A percentile compares a stretch with the other conserved stretches of the same genome.
These are phyloP conservation scores for Delichon dasypus DNA, from an alignment of 2,797 vertebrate genomes.

Conservation along the genomic window DNA sequence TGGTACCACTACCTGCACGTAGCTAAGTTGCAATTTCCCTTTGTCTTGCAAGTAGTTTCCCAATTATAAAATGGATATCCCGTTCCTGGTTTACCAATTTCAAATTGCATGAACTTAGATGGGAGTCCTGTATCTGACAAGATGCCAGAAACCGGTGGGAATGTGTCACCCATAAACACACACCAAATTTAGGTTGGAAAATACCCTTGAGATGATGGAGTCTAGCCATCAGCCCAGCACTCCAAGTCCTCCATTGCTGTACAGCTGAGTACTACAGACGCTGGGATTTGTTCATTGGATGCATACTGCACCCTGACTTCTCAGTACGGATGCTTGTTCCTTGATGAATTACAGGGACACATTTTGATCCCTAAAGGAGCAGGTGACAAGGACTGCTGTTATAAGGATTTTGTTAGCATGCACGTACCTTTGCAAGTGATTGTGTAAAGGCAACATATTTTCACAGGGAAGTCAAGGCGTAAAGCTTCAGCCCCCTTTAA, in stretches of 20 bases:
- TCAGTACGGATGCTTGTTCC: background rate
- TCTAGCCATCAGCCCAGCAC: too few relatives aligned
- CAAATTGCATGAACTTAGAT: background rate
- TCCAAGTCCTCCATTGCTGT: background rate
- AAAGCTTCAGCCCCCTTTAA: background rate
- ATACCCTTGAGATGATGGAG: background rate
- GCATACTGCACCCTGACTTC: too few relatives aligned
- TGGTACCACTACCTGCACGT: accelerated
- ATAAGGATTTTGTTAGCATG: background rate
- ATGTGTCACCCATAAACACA: background rate
- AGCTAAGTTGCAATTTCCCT: background rate
- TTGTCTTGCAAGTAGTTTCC: background rate
- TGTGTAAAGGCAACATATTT: background rate
- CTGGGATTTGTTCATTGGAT: background rate
- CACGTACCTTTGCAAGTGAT: background rate
- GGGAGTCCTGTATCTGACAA: background rate
- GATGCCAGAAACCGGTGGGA: background rate
- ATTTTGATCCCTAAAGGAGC: background rate
- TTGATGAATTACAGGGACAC: background rate
- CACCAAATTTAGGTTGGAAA: background rate
- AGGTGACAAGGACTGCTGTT: background rate
- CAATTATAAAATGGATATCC: background rate
- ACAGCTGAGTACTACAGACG: accelerated
- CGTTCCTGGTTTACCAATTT: background rate
- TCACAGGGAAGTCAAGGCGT: background rate